Conservation (phyloP, 1,140 invertebrate genomes). For the Drosophila repleta region DNA sequence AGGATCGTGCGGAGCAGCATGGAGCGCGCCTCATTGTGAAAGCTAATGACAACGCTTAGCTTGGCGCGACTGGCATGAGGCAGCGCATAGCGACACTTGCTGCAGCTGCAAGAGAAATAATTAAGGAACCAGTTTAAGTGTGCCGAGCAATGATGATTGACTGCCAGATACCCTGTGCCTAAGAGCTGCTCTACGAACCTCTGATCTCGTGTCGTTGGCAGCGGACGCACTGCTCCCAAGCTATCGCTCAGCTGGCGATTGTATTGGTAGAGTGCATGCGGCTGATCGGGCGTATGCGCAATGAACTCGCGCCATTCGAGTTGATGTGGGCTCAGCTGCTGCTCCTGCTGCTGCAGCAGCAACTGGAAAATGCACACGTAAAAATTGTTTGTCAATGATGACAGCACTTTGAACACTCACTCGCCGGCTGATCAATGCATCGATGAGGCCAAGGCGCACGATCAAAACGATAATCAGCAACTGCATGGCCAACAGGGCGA, state of each 20-base stretch:
- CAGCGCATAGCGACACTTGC: constrained; percentile 10
- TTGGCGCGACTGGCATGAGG: constrained; percentile 53
- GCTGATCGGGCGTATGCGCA: constrained; percentile 11
- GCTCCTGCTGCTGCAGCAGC: neutral
- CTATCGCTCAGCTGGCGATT: constrained; percentile 53
- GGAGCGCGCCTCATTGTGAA: constrained; percentile 94
- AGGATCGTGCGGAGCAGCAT: constrained; percentile 88
- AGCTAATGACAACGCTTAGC: constrained; percentile 91
- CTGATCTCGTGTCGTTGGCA: constrained; percentile 53
- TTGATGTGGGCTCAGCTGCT: neutral
- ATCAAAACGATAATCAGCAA: constrained; percentile 20
- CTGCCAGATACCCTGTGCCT: neutral
- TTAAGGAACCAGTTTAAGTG: neutral
- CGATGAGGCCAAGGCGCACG: neutral
- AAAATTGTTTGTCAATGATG: neutral
- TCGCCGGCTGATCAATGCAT: neutral
- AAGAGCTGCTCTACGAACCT: constrained; percentile 25
- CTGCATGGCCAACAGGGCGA: constrained; percentile 32
- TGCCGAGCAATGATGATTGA: neutral
- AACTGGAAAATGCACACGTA: neutral
- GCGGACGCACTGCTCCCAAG: constrained; percentile 38
- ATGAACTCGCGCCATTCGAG: constrained; percentile 40
- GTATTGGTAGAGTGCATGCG: constrained; percentile 46
- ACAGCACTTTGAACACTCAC: constrained; percentile 19
- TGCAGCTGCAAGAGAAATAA: constrained; percentile 35